phyloP scores from a whole-genome alignment of 2,888 invertebrate species.

The Metopia argyrocephala region DNA sequence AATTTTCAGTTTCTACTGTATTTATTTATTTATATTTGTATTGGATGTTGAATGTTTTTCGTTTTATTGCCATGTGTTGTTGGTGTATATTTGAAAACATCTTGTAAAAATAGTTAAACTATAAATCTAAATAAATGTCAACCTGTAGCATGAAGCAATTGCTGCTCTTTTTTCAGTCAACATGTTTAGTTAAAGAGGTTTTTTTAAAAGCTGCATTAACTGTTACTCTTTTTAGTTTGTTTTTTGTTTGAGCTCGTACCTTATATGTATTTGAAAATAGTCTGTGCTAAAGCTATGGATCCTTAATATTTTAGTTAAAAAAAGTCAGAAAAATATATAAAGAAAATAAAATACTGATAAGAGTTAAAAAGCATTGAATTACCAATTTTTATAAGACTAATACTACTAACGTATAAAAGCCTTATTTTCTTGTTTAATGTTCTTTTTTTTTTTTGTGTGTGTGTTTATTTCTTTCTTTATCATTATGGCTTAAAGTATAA shows the following conservation, averaged over 20 bases:
- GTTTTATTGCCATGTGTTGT: not conserved
- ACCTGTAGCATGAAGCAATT: constrained; percentile 62
- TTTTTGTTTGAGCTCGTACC: not conserved
- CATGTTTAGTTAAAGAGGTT: constrained; percentile 45
- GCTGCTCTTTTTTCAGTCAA: constrained; percentile 52
- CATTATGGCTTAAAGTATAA: constrained; percentile 59
- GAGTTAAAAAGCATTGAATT: constrained; percentile 62
- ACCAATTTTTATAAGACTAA: constrained; percentile 56
- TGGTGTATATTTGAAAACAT: constrained; percentile 48
- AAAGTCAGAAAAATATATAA: constrained; percentile 5
- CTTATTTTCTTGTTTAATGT: not conserved
- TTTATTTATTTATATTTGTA: constrained; percentile 21
- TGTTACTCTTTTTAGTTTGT: not conserved
- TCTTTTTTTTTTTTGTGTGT: not conserved
- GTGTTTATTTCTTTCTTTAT: constrained; percentile 39
- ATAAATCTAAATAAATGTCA: constrained; percentile 65
- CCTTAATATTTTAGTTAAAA: constrained; percentile 30
- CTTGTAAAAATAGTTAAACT: constrained; percentile 63
- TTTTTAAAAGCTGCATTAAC: not conserved
- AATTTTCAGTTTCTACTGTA: not conserved
- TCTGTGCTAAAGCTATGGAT: constrained; percentile 21
- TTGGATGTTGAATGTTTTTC: not conserved
- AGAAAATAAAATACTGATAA: constrained; percentile 42
- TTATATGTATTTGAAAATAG: not conserved
- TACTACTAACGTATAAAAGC: not conserved